These are phyloP conservation scores for Pomacea canaliculata DNA, from an alignment of 2,888 invertebrate genomes.

Conservation along the genomic window DNA sequence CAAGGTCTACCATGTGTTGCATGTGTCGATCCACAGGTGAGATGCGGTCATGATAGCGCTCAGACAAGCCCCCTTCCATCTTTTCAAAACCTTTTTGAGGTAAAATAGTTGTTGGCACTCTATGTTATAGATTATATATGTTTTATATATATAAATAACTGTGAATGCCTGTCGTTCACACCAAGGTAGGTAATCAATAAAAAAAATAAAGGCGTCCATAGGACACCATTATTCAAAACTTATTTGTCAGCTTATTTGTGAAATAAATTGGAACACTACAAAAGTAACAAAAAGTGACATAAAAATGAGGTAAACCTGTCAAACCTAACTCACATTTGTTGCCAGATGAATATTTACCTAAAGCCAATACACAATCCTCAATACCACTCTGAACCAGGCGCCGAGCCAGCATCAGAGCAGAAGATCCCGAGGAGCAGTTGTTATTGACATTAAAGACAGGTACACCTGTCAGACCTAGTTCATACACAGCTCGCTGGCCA, in stretches of 20 bases:
- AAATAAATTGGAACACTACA: too few relatives aligned
- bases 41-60: conserved; percentile 56
- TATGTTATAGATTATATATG: too few relatives aligned
- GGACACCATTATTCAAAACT: too few relatives aligned
- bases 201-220: too few relatives aligned
- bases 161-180: too few relatives aligned
- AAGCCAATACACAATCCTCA: conserved; percentile 60
- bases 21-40: conserved; percentile 61
- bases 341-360: conserved; percentile 44
- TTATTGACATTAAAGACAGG: conserved; percentile 65
- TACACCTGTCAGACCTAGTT: conserved; percentile 81
- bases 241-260: too few relatives aligned
- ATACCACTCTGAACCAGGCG: conserved; percentile 53
- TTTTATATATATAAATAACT: too few relatives aligned
- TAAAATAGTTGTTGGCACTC: neutral
- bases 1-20: conserved; percentile 58
- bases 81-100: conserved; percentile 61
- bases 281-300: too few relatives aligned
- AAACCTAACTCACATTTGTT: too few relatives aligned
- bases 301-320: too few relatives aligned
- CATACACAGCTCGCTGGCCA: conserved; percentile 89
- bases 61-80: conserved; percentile 62
- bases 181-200: too few relatives aligned
- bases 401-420: conserved; percentile 59
- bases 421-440: conserved; percentile 63